Base-by-base conservation (phyloP, 2,888 invertebrate species). In the Allygus modestus region DNA sequence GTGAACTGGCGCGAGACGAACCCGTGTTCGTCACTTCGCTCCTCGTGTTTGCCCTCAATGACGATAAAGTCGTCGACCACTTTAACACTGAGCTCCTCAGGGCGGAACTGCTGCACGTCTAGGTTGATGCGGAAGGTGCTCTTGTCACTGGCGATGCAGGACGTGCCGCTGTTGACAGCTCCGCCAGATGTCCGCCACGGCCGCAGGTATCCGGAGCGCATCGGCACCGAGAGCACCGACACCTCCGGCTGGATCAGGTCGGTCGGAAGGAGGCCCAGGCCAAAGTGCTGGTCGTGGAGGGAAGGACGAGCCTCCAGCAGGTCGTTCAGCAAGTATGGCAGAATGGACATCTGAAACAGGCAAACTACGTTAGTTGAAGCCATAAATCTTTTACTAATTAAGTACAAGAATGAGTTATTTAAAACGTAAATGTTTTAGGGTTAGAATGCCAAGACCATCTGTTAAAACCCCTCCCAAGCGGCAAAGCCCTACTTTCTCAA, bases 11-110 rank as follows among this genome's bases (percentile, higher is more conserved):
- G 87, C 2, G 90, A 89, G 82, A 91, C 89, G 85, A 88, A 90
- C 0, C 91, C 91, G 86, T 90, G 90, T 79, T 91, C 89, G 82
- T 91, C 91, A 26, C 88, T 87, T 65, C 89, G 89, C 85, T 91
- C 91, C 84, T 91, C 90, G 86, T 91, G 91, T 86, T 90, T 91
- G 23, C 90, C 91, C 71, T 91, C 90, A 5, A 91, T 89, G 0
- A 90, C 88, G 1, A 91, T 87, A 85, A 87, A 88, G 83, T 89
- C 89, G 85, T 91, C 90, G 5, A 89, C 89, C 0, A 90, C 89
- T 85, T 91, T 91, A 20, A 91, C 90, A 1, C 88, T 88, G 9
- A 91, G 88, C 86, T 91, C 91, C n/a, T 91, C 90, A 0, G 91
- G 91, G 69, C 88, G 89, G 88, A 91, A 91, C 84, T 91, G 90